Evolutionary conservation across 2,888 invertebrate species (phyloP), one percentile per base, ranked within the genome.

Genomic region (Luperina testacea): DNA sequence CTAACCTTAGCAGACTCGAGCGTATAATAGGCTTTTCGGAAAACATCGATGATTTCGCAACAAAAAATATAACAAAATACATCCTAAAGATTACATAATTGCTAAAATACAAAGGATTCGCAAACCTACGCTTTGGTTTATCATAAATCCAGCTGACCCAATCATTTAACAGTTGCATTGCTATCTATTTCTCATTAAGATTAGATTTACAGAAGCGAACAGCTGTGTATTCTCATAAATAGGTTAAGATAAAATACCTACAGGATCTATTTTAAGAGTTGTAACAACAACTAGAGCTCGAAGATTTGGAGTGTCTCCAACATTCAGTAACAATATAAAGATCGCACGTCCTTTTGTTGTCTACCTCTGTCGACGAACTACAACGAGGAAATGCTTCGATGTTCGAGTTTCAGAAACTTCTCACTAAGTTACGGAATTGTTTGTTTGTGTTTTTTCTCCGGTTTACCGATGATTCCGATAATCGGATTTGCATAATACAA

Each of bases 231-330:
- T 80, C 90, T 91, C 90, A 90, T 90, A 94, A 94, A 94, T 94
- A 94, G 93, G 91, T 90, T 92, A 91, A 87, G 92, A 93, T 94
- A 93, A 93, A 94, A 94, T 95, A 95, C 94, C 92, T 94, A 93
- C 91, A 84, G 82, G 63, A 76, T 91, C 94, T 95, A 96, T 95
- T 95, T 95, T 92, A 91, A 92, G 94, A 93, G 85, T 79, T 91
- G 90, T 91, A 92, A 94, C 94, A 94, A 94, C 94, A 94, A 94
- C 92, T 93, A 94, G 93, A 94, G 91, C 93, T 94, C 93, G 92
- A 92, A 90, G 88, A 92, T 94, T 96, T 96, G 96, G 96, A 95
- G 91, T 92, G 92, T 92, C 90, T 95, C 96, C 96, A 96, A 96
- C 91, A 90, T 92, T 92, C 92, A 91, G 85, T 89, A 86, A 91